Conservation (phyloP, 2,888 invertebrate genomes). For the Cacoxenus indagator region DNA sequence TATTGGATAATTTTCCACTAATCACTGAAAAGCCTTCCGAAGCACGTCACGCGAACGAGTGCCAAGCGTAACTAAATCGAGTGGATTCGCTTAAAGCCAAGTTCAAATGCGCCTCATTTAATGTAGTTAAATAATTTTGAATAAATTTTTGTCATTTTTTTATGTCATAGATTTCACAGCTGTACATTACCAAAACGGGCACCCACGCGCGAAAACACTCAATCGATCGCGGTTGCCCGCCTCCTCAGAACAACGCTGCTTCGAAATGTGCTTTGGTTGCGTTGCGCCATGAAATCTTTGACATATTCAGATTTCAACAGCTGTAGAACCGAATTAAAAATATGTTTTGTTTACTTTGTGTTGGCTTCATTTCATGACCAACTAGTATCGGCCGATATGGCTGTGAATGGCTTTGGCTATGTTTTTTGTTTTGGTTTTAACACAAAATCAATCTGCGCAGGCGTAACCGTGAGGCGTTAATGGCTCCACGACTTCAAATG, state of each 20-base stretch:
- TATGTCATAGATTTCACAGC: not conserved
- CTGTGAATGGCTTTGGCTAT: not conserved
- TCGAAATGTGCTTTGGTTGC: not conserved
- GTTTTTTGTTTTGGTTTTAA: not conserved
- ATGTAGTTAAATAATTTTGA: not conserved
- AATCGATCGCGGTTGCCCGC: not conserved
- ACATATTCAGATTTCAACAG: not conserved
- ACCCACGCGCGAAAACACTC: slow-evolving; percentile 2
- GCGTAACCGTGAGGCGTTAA: slow-evolving; percentile 61
- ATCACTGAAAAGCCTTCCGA: not conserved
- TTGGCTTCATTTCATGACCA: slow-evolving; percentile 14
- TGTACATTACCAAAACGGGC: slow-evolving; percentile 6
- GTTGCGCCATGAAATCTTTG: not conserved
- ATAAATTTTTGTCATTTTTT: not conserved
- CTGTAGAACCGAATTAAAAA: not conserved
- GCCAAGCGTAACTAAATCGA: slow-evolving; percentile 4
- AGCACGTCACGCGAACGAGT: slow-evolving; percentile 17
- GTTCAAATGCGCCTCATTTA: not conserved
- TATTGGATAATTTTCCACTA: not conserved
- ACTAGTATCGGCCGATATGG: slow-evolving; percentile 5
- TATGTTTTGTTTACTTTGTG: not conserved
- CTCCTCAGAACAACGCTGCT: not conserved
- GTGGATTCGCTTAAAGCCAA: not conserved
- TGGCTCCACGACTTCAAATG: slow-evolving; percentile 54
- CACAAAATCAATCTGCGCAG: slow-evolving; percentile 33